Evolutionary conservation across 2,113 vertebrate species (phyloP).

Genomic region (Hippolais icterina): DNA sequence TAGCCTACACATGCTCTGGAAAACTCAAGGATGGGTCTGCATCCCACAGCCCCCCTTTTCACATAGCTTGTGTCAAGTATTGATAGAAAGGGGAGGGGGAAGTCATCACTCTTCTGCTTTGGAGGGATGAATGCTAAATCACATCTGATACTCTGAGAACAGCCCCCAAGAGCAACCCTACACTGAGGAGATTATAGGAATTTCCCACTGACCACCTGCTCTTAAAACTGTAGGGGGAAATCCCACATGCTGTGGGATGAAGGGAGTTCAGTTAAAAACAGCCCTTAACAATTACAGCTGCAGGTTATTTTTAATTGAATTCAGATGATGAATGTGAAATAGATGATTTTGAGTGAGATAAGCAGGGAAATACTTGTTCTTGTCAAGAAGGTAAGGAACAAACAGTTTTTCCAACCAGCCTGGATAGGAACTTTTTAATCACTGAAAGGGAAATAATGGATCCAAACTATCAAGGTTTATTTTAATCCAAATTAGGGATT

Average conservation of each 20-base stretch:
- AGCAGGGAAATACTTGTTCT: not conserved
- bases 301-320: constrained; percentile 73
- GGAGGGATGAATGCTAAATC: not conserved
- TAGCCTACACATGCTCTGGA: not conserved
- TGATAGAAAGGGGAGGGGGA: not conserved
- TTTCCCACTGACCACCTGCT: constrained; percentile 75
- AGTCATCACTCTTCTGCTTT: not conserved
- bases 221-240: constrained; percentile 60
- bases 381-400: not conserved
- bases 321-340: constrained; percentile 56
- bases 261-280: constrained; percentile 62
- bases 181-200: constrained; percentile 44
- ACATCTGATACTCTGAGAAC: not conserved
- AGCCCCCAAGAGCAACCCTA: constrained; percentile 4
- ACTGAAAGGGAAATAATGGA: not conserved
- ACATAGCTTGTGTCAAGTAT: not conserved
- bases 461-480: not conserved
- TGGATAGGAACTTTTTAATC: not conserved
- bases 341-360: constrained; percentile 47
- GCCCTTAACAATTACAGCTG: constrained; percentile 66
- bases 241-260: constrained; percentile 57
- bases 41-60: not conserved
- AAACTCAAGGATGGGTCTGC: not conserved
- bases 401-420: not conserved
- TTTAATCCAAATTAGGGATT: not conserved